These are phyloP conservation scores for Campoplex nolae DNA, from an alignment of 2,888 invertebrate genomes.

Conservation along the genomic window DNA sequence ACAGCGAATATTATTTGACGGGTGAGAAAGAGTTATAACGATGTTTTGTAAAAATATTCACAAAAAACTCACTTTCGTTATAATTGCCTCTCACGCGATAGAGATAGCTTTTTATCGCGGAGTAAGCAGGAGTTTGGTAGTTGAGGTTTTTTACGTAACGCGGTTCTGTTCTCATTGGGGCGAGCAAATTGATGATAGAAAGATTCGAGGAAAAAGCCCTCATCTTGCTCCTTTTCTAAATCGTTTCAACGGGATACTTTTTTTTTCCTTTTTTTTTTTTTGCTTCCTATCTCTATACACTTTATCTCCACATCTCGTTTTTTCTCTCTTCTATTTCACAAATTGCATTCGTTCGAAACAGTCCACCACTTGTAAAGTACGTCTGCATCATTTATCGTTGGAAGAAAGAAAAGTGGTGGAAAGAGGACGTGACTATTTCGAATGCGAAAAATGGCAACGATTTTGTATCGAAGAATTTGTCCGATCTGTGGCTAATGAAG, in stretches of 20 bases:
- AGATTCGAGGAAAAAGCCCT: slow-evolving; percentile 10
- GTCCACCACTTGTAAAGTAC: slow-evolving; percentile 67
- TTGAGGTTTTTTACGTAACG: slow-evolving; percentile 23
- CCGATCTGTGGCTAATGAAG: slow-evolving; percentile 43
- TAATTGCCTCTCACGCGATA: not conserved
- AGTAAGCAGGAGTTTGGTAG: slow-evolving; percentile 4
- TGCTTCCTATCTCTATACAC: slow-evolving; percentile 8
- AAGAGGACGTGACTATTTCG: slow-evolving; percentile 13
- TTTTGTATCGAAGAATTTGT: slow-evolving; percentile 44
- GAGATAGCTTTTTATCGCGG: not conserved
- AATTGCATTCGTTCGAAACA: slow-evolving; percentile 75
- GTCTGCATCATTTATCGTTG: slow-evolving; percentile 70
- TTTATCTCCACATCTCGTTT: slow-evolving; percentile 14
- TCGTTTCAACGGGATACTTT: slow-evolving; percentile 26
- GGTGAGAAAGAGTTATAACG: not conserved
- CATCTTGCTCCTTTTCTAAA: slow-evolving; percentile 27
- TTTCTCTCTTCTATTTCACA: slow-evolving; percentile 64
- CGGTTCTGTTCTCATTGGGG: slow-evolving; percentile 29
- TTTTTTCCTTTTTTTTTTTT: not conserved
- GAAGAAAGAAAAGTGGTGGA: not conserved
- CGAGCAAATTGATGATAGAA: slow-evolving; percentile 13
- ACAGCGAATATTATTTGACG: not conserved
- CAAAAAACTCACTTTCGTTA: not conserved
- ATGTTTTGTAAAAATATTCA: slow-evolving; percentile 4
- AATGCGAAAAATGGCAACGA: slow-evolving; percentile 48